These are phyloP conservation scores for Corydoras maculifer DNA, from an alignment of 2,113 vertebrate genomes.

Conservation along the genomic window DNA sequence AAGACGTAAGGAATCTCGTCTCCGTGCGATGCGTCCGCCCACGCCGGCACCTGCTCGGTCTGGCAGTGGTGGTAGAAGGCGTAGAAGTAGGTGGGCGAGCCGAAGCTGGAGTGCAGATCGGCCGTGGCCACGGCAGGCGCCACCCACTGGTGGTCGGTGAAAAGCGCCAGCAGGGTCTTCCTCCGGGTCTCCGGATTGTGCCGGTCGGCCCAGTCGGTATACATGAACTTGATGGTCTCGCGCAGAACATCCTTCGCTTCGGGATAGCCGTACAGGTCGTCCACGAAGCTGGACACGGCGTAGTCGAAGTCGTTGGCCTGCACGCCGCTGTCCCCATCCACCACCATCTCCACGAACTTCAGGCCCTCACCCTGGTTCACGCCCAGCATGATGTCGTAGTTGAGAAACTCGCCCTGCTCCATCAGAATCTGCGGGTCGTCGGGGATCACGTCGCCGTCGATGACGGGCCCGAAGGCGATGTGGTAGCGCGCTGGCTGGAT, in stretches of 20 bases:
- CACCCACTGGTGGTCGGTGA: constrained; percentile 98
- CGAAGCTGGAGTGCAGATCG: constrained; percentile 96
- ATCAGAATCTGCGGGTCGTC: constrained; percentile 97
- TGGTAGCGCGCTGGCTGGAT: constrained; percentile 97
- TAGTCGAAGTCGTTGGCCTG: constrained; percentile 98
- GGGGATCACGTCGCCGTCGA: constrained; percentile 97
- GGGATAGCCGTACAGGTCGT: constrained; percentile 94
- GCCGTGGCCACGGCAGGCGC: constrained; percentile 96
- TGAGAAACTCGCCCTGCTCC: constrained; percentile 99
- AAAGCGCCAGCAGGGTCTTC: constrained; percentile 90
- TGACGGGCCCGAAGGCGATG: constrained; percentile 96
- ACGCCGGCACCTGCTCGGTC: constrained; percentile 94
- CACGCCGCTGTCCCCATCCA: constrained; percentile 94
- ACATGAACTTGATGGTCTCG: constrained; percentile 99
- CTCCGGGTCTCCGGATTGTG: constrained; percentile 94
- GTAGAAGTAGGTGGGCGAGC: constrained; percentile 96
- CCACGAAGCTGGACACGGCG: constrained; percentile 96
- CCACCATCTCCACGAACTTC: constrained; percentile 97
- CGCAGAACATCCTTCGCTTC: constrained; percentile 95
- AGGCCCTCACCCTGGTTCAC: constrained; percentile 96
- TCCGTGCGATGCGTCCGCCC: constrained; percentile 94
- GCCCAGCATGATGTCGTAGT: constrained; percentile 97
- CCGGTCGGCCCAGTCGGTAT: constrained; percentile 96
- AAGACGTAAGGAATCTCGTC: constrained; percentile 96
- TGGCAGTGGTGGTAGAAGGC: constrained; percentile 99